Evolutionary conservation across 1,140 invertebrate genomes (phyloP), one percentile per base, ranked within the genome.

Genomic region (Bathynomus jamesi): DNA sequence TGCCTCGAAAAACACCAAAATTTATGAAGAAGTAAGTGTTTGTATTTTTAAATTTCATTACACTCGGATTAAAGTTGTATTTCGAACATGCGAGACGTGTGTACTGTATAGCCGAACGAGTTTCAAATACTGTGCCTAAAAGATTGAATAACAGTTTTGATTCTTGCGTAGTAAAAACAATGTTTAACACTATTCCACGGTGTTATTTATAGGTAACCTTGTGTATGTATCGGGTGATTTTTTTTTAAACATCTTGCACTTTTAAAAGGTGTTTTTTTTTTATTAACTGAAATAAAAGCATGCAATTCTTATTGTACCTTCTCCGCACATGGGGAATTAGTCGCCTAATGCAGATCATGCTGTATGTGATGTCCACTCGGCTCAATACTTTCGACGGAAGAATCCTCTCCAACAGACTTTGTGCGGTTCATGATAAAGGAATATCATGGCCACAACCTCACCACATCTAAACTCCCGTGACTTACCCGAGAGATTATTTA

Each of bases 1-100:
- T 61, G 94, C 94, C 4, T 85, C 84, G 32, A 81, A 82, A 61
- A 97, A 96, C 80, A 95, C 94, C 0, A 87, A 89, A 75, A 88
- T 94, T 29, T 96, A 89, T 83, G 93, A 96, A 79, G 87, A 94
- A 84, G 92, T 92, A 65, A 82, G 73, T 69, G 8, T 46, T 21
- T 66, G 1, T n/a, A 8, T 64, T 2, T 25, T 2, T 27, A 2
- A 64, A 27, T 64, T 21, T 63, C 21, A 27, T 64, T 64, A 21
- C 2, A 3, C 17, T 27, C 11, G 17, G 17, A 2, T 27, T 27
- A 27, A 17, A 21, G 24, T 64, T 29, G 1, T 27, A 13, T 2
- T 2, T 29, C 1, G 28, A 13, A 21, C 21, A 53, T 53, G 11
- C 21, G 11, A 53, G 11, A 11, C 46, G 11, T 53, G 11, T 53